Percentiles rank a stretch among this genome's conserved stretches.
phyloP scores from a whole-genome alignment of 2,113 vertebrate species.

The Stigmatopora argus region DNA sequence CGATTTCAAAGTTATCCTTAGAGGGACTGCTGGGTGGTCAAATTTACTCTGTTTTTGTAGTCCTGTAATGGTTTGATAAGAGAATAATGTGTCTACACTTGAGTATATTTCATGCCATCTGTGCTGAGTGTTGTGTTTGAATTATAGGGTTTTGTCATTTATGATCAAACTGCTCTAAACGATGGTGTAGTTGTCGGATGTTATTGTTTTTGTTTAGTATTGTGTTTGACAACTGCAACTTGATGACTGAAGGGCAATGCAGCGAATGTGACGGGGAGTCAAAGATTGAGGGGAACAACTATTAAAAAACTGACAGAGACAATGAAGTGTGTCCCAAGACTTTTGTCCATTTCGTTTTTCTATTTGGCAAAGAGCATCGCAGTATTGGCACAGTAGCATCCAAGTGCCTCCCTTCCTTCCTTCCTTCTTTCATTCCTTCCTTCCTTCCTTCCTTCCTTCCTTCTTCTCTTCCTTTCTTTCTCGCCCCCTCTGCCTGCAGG shows the following conservation, averaged over 20 bases:
- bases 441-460: slow-evolving; percentile 16
- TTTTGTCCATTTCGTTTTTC: slow-evolving; percentile 13
- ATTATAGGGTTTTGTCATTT: not conserved
- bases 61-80: not conserved
- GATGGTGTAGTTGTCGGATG: not conserved
- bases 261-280: not conserved
- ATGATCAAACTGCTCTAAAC: not conserved
- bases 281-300: not conserved
- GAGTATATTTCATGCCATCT: not conserved
- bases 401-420: slow-evolving; percentile 12
- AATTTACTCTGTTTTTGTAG: not conserved
- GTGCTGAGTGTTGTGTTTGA: not conserved
- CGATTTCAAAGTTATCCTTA: no score
- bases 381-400: slow-evolving; percentile 19
- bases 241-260: not conserved
- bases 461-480: slow-evolving; percentile 17
- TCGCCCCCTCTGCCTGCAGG: slow-evolving; percentile 28
- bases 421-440: slow-evolving; percentile 15
- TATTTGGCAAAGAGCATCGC: slow-evolving; percentile 25
- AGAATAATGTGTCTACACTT: not conserved
- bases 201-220: not conserved
- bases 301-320: not conserved
- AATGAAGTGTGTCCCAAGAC: not conserved
- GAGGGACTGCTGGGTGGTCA: no score
- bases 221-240: not conserved